Base-by-base conservation (phyloP, 2,797 vertebrate genomes). In the Pogonophryne albipinna region DNA sequence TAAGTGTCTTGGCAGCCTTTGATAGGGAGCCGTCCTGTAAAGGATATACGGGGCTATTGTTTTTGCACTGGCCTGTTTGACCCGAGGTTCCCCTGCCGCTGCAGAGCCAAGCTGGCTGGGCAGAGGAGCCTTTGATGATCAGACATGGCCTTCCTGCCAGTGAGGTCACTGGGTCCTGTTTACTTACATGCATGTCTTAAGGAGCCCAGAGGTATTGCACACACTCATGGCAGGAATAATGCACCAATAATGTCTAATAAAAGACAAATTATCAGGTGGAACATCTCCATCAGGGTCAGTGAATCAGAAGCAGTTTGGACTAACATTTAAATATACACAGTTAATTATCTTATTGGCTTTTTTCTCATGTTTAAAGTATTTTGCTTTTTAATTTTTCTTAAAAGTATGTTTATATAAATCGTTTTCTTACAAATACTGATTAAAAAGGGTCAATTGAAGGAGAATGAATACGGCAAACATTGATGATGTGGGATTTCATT, bases 11-110 rank as follows among this genome's bases (percentile, higher is more conserved):
- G 88, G 86, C 83, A 88, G 86, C 80, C 92, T 92, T 93, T 93
- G 91, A 93, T 91, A 90, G 80, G 59, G 83, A 82, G 78, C 90
- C 79, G 85, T 91, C 85, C 87, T 90, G 90, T 92, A 91, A 90
- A 94, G 93, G 92, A 95, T 94, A 91, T 89, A 93, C 85, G 23
- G 81, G 76, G 84, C 93, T 89, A 94, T 94, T 94, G 94, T 95
- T 94, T 91, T 84, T 86, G 88, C 85, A 68, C 80, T 93, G 93
- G 89, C 93, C 93, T 84, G 86, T 83, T 80, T 93, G 92, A 93
- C 91, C 88, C 1, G 75, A 63, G 66, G 65, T 85, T 90, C 92
- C 89, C 86, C 87, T 87, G 86, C 85, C 85, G 85, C 90, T 74
- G 84, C 82, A 88, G 84, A 91, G 85, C 85, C 82, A 84, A 70